Evolutionary conservation across 2,888 invertebrate species (phyloP).

Genomic region (Cheilosia scutellata): DNA sequence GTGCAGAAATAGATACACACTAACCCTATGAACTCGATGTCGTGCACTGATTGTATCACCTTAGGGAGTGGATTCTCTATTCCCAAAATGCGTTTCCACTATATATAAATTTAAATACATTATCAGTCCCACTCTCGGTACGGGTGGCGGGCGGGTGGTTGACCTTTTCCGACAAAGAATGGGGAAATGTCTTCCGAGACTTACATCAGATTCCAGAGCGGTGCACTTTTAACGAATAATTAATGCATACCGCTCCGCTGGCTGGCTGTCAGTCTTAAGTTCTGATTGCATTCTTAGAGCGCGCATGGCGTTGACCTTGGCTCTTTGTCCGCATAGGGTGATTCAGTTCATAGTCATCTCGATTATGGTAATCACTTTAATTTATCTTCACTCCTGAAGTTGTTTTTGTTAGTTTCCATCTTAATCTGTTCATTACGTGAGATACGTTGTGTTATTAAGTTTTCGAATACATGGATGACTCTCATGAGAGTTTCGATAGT

Average conservation of each 20-base stretch:
- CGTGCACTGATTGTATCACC: neutral
- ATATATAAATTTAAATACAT: conserved; percentile 20
- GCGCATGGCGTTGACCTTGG: conserved; percentile 26
- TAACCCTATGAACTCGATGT: too few relatives aligned
- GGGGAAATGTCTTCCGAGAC: conserved; percentile 29
- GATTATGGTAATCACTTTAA: conserved; percentile 29
- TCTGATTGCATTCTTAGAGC: conserved; percentile 24
- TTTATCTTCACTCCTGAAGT: conserved; percentile 12
- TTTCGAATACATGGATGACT: conserved; percentile 46
- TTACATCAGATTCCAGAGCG: conserved; percentile 33
- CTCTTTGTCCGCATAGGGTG: conserved; percentile 1
- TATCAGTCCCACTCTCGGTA: neutral
- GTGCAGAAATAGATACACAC: too few relatives aligned
- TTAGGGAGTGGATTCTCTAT: neutral
- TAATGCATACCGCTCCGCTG: conserved; percentile 11
- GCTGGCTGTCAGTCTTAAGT: conserved; percentile 14
- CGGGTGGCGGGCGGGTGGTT: conserved; percentile 21
- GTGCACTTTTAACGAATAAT: conserved; percentile 39
- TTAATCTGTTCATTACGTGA: conserved; percentile 48
- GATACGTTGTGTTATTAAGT: conserved; percentile 37
- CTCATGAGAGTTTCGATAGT: conserved; percentile 22
- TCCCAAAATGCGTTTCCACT: conserved; percentile 21
- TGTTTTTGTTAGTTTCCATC: conserved; percentile 16
- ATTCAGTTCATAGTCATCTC: conserved; percentile 31
- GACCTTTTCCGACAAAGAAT: conserved; percentile 48